phyloP scores from a whole-genome alignment of 30 jellyfish, hydroid and myxozoan species.

The Haliclystus octoradiatus region DNA sequence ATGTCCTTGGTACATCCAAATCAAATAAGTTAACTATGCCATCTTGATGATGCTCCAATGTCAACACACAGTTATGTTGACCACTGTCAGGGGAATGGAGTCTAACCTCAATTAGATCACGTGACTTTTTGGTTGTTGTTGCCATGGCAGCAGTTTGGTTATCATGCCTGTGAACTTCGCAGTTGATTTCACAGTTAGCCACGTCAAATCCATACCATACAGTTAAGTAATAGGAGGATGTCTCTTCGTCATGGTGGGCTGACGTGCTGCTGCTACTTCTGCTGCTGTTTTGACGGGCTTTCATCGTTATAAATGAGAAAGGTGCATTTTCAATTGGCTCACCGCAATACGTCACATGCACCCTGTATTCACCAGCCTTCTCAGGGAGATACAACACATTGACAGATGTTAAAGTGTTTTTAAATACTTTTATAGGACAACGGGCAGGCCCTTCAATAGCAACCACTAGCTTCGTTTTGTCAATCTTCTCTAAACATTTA shows the following conservation, averaged over 20 bases:
- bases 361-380: slow-evolving; percentile 38
- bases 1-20: not conserved
- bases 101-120: not conserved
- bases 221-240: not conserved
- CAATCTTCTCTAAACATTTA: slow-evolving; percentile 28
- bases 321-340: slow-evolving; percentile 45
- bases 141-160: not conserved
- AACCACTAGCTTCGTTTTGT: slow-evolving; percentile 34
- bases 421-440: slow-evolving; percentile 30
- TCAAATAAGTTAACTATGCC: not conserved
- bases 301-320: slow-evolving; percentile 34
- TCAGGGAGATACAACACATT: slow-evolving; percentile 56
- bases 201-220: not conserved
- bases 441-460: slow-evolving; percentile 42
- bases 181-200: not conserved
- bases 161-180: not conserved
- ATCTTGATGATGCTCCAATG: not conserved
- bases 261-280: not conserved
- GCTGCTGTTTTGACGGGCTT: slow-evolving; percentile 6
- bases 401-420: slow-evolving; percentile 52
- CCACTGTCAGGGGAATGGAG: not conserved
- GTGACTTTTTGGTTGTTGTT: not conserved
- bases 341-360: slow-evolving; percentile 59
- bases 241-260: not conserved
- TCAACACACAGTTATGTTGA: not conserved